Percentiles rank a stretch among this genome's conserved stretches.
phyloP scores from a whole-genome alignment of 2,113 vertebrate genomes.

The Macquaria australasica region DNA sequence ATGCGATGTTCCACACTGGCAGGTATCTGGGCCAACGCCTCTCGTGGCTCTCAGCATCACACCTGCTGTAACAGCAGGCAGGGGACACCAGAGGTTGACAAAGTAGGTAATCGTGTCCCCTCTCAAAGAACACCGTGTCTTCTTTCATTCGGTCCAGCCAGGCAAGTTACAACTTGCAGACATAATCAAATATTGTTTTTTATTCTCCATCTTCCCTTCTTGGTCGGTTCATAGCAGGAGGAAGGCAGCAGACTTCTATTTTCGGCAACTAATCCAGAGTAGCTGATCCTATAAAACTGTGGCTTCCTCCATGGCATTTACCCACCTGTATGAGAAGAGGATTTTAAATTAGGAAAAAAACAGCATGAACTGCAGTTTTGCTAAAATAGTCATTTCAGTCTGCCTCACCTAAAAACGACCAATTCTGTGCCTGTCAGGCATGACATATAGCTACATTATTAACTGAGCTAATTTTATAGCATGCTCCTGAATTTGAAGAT shows the following conservation, averaged over 20 bases:
- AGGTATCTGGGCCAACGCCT: conserved; percentile 68
- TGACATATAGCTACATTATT: neutral
- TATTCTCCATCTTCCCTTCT: conserved; percentile 9
- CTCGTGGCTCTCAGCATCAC: conserved; percentile 56
- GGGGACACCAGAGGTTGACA: conserved; percentile 53
- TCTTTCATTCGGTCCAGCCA: conserved; percentile 37
- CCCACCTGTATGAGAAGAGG: conserved; percentile 87
- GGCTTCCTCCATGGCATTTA: conserved; percentile 95
- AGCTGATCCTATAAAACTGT: conserved; percentile 92
- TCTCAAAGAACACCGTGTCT: conserved; percentile 62
- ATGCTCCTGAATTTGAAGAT: neutral
- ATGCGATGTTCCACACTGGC: conserved; percentile 52
- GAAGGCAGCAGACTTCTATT: conserved; percentile 26
- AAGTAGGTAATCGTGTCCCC: conserved; percentile 70
- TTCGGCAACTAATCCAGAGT: conserved; percentile 12
- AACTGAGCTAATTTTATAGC: neutral
- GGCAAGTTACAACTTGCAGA: conserved; percentile 41
- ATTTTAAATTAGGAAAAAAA: conserved; percentile 28
- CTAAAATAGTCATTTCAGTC: neutral
- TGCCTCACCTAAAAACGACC: neutral
- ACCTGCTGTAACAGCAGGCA: conserved; percentile 72
- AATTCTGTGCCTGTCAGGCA: neutral
- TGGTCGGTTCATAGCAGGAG: conserved; percentile 24
- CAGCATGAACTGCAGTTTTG: neutral
- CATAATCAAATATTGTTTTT: conserved; percentile 17